Percentiles rank a stretch among this genome's conserved stretches.
These are phyloP conservation scores for Acanthisitta chloris DNA, from an alignment of 2,113 vertebrate species.

Conservation along the genomic window DNA sequence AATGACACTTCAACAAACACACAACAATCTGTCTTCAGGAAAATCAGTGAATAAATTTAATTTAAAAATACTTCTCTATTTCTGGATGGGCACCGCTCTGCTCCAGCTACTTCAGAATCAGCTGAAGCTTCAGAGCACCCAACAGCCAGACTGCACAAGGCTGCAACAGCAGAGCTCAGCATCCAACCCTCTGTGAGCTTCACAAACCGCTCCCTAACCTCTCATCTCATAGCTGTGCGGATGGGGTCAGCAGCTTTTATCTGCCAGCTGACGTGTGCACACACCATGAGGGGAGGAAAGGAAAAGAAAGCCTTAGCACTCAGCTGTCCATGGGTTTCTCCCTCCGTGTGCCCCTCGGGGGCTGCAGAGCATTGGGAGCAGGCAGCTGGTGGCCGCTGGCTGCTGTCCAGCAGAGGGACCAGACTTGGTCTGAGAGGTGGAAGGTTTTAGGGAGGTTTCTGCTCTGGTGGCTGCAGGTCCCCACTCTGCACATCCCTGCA, in stretches of 20 bases:
- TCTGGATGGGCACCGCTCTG: not conserved
- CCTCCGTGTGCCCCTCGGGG: not conserved
- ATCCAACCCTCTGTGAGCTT: not conserved
- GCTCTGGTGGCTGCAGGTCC: not conserved
- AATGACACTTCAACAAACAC: not conserved
- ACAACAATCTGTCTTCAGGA: conserved; percentile 6
- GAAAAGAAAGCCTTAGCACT: not conserved
- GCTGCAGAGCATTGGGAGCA: fast-evolving
- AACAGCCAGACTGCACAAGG: not conserved
- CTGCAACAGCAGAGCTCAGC: not conserved
- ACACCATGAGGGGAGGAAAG: not conserved
- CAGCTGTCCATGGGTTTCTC: not conserved
- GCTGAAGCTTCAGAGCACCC: not conserved
- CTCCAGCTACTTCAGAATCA: conserved; percentile 7
- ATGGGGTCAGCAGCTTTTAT: not conserved
- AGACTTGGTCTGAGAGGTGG: fast-evolving
- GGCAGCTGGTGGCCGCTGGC: fast-evolving
- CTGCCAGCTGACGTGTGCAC: fast-evolving
- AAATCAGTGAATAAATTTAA: conserved; percentile 20
- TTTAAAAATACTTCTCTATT: conserved; percentile 49
- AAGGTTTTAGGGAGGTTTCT: not conserved
- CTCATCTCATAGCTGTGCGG: not conserved
- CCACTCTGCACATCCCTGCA: not conserved
- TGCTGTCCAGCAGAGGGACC: not conserved
- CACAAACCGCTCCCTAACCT: not conserved